Base-by-base conservation (phyloP, 2,113 vertebrate species). In the Craseonycteris thonglongyai region DNA sequence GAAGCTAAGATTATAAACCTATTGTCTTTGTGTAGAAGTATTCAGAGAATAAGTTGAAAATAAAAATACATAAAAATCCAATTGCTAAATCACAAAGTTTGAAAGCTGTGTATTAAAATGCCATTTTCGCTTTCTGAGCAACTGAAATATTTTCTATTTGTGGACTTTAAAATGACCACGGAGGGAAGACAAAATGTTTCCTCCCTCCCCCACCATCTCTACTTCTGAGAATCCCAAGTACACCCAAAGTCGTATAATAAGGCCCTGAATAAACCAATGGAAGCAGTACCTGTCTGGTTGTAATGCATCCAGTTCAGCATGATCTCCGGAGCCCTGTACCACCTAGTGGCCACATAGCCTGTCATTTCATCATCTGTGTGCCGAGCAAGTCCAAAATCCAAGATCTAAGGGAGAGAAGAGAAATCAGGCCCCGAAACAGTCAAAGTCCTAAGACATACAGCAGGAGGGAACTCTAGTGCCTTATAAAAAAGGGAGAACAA, bases 271-370 rank as follows among this genome's bases (percentile, higher is more conserved):
- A 47, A 47, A 22, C 16, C 4, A 51, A 13, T 5, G 18, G 0
- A 45, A 79, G 83, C 22, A 6, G 22, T 93, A 99, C 99, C 99
- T 97, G 99, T 99, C 98, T 99, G 99, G 98, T 99, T 99, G 98
- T 99, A 99, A 98, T 99, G 99, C 99, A 99, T 99, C 99, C 99
- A 99, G 97, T 99, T 99, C 35, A 99, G 98, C 99, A 99, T 99
- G 98, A 99, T 99, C 98, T 99, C 99, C 0, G 99, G 99, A 58
- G 99, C 99, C 58, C 99, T 95, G 98, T 99, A 99, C 99, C 99
- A 99, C 66, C 99, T 98, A 2, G 99, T 99, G 42, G 99, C 99
- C 81, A 99, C 99, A 0, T 99, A 99, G 6, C 99, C 99, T 0
- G 99, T 99, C 99, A 99, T 99, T 96, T 99, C 99, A 61, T 99